Conservation (phyloP, 2,113 vertebrate genomes). For the Mugil cephalus region DNA sequence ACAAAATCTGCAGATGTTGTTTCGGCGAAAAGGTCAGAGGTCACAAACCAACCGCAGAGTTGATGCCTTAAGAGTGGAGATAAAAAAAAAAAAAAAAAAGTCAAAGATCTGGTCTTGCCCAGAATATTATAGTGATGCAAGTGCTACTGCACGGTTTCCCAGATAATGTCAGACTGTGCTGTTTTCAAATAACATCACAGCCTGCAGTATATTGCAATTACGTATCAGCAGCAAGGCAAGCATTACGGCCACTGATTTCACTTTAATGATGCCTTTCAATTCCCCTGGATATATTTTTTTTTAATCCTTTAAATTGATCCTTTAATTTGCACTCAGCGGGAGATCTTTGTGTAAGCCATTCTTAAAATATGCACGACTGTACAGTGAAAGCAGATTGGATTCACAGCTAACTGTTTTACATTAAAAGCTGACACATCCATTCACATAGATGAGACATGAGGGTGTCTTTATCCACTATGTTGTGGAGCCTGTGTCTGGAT, state of each 20-base stretch:
- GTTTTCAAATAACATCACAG: constrained; percentile 10
- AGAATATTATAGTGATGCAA: neutral
- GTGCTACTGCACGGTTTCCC: neutral
- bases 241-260: constrained; percentile 37
- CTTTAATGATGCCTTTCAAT: constrained; percentile 42
- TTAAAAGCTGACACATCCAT: constrained; percentile 12
- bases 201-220: constrained; percentile 11
- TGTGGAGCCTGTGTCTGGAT: neutral
- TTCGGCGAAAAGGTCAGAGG: constrained; percentile 47
- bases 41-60: constrained; percentile 23
- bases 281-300: constrained; percentile 17
- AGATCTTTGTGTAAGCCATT: constrained; percentile 43
- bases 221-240: constrained; percentile 8
- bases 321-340: constrained; percentile 27
- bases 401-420: constrained; percentile 11
- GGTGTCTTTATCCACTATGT: neutral
- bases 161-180: neutral
- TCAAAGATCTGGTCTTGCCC: neutral
- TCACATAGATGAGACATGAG: constrained; percentile 2
- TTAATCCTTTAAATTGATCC: constrained; percentile 51
- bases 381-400: constrained; percentile 13
- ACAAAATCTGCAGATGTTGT: constrained; percentile 17
- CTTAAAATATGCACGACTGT: constrained; percentile 27
- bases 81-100: neutral
- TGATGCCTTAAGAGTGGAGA: constrained; percentile 1